Evolutionary conservation across 2,888 invertebrate genomes (phyloP).

Genomic region (Tenthredo notha): DNA sequence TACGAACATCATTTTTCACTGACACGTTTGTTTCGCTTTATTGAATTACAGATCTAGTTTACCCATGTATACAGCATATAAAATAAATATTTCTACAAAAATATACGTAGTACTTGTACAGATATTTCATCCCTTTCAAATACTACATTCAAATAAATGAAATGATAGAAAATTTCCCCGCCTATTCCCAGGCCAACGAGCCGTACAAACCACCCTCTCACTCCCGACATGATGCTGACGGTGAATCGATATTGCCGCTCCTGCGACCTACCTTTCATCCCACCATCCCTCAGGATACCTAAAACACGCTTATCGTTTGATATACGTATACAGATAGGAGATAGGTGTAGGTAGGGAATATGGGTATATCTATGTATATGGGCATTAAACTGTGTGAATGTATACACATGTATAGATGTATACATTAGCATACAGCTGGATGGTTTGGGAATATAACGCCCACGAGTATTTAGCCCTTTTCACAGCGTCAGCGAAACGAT

Average conservation of each 20-base stretch:
- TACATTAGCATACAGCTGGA: conserved; percentile 33
- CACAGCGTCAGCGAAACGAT: conserved; percentile 25
- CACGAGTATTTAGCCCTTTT: conserved; percentile 41
- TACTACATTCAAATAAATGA: not conserved
- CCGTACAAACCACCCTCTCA: conserved; percentile 55
- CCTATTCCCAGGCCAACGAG: conserved; percentile 23
- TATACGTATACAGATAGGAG: not conserved
- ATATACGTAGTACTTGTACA: conserved; percentile 45
- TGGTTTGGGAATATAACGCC: conserved; percentile 15
- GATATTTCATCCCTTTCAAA: not conserved
- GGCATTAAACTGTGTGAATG: not conserved
- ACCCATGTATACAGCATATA: not conserved
- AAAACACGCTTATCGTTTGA: conserved; percentile 35
- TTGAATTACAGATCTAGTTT: not conserved
- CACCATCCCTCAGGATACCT: conserved; percentile 60
- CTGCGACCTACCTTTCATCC: conserved; percentile 70
- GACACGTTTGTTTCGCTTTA: not conserved
- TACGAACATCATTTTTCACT: conserved; percentile 1
- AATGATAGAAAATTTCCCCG: not conserved
- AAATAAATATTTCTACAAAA: not conserved
- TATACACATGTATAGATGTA: not conserved
- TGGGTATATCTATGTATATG: not conserved
- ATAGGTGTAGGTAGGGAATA: not conserved
- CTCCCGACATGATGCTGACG: conserved; percentile 64
- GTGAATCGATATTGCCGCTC: conserved; percentile 77